phyloP scores from a whole-genome alignment of 2,113 vertebrate species.

The Pao palembangensis region DNA sequence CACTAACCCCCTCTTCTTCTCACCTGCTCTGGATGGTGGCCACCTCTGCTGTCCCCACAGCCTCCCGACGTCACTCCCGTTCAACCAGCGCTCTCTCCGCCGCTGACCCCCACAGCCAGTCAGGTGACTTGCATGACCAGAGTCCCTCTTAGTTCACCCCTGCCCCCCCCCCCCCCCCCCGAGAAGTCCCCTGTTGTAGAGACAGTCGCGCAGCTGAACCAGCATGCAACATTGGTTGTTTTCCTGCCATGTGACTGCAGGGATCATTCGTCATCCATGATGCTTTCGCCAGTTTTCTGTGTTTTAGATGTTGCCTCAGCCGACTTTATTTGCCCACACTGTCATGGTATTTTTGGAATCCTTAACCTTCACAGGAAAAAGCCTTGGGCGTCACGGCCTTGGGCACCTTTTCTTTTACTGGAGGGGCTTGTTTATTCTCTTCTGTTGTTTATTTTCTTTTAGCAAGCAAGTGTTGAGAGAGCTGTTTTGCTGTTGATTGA shows the following conservation, averaged over 20 bases:
- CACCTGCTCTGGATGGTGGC: slow-evolving; percentile 56
- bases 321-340: neutral
- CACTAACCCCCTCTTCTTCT: slow-evolving; percentile 75
- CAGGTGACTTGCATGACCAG: slow-evolving; percentile 91
- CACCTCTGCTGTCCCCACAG: slow-evolving; percentile 87
- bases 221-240: slow-evolving; percentile 51
- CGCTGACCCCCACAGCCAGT: slow-evolving; percentile 94
- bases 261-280: slow-evolving; percentile 17
- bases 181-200: neutral
- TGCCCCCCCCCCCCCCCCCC: neutral
- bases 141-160: slow-evolving; percentile 65
- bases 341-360: neutral
- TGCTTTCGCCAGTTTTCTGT: neutral
- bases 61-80: slow-evolving; percentile 98
- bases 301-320: neutral
- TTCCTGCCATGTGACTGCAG: slow-evolving; percentile 19
- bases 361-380: neutral
- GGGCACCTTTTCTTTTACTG: neutral
- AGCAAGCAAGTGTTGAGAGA: neutral
- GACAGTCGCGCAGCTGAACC: neutral
- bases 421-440: neutral
- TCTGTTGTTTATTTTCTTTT: slow-evolving; percentile 19
- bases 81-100: slow-evolving; percentile 99
- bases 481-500: neutral
- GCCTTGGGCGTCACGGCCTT: neutral